Percentiles rank a stretch among this genome's conserved stretches.
Evolutionary conservation across 2,797 vertebrate species (phyloP).

Genomic region (Platyrinchus mystaceus): DNA sequence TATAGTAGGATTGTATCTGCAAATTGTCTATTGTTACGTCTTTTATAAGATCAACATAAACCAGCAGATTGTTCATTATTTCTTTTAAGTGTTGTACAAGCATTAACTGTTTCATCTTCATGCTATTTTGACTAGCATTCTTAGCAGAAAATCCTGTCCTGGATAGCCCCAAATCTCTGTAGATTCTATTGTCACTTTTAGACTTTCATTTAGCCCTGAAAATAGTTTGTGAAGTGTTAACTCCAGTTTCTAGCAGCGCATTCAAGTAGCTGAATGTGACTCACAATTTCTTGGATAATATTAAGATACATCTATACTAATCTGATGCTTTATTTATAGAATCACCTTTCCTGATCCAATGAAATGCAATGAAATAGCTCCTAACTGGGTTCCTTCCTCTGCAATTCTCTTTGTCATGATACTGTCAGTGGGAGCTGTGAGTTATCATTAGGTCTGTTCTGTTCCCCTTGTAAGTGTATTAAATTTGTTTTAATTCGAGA

Average conservation of each 20-base stretch:
- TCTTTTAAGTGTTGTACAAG: neutral
- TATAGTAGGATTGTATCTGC: neutral
- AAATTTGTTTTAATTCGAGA: neutral
- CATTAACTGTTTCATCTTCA: neutral
- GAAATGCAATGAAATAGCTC: neutral
- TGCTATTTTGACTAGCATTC: neutral
- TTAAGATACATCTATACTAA: neutral
- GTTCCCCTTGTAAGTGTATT: neutral
- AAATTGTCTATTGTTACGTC: neutral
- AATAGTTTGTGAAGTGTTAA: neutral
- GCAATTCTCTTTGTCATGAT: neutral
- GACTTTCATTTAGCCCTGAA: neutral
- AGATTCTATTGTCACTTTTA: neutral
- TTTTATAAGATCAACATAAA: neutral
- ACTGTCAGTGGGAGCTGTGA: neutral
- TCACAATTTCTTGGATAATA: slow-evolving; percentile 24
- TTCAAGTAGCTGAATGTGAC: neutral
- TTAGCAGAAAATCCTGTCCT: neutral
- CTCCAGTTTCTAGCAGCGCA: neutral
- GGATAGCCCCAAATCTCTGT: neutral
- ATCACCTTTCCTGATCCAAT: neutral
- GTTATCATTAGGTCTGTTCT: neutral
- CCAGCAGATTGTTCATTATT: neutral
- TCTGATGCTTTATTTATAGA: slow-evolving; percentile 5
- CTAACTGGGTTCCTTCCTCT: neutral